phyloP scores from a whole-genome alignment of 2,797 vertebrate genomes.

The Aldrovandia affinis region DNA sequence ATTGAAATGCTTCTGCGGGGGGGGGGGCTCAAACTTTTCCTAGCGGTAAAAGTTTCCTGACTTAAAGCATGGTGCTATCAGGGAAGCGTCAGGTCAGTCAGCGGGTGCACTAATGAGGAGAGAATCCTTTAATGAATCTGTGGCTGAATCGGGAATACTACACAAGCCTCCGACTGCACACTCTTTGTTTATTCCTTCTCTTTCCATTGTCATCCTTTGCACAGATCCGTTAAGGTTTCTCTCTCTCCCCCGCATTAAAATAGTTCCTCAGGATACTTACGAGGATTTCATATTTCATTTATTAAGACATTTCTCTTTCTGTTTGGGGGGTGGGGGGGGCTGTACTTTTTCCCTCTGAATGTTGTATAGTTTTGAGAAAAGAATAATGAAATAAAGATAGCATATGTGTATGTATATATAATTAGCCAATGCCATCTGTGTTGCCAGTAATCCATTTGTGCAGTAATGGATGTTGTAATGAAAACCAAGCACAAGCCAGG shows the following conservation, averaged over 20 bases:
- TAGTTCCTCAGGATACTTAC: too few species aligned
- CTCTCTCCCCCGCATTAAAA: neutral
- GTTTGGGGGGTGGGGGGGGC: too few species aligned
- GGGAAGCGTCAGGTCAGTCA: neutral
- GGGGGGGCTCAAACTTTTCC: neutral
- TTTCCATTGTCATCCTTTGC: constrained; percentile 55
- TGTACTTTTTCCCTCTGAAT: constrained; percentile 48
- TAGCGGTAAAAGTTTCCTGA: neutral
- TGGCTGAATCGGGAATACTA: neutral
- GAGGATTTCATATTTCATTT: too few species aligned
- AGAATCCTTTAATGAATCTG: neutral
- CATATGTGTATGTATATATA: constrained; percentile 46
- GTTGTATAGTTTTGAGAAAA: constrained; percentile 49
- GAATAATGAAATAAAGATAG: constrained; percentile 55
- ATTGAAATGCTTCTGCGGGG: neutral
- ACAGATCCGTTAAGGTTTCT: constrained; percentile 13
- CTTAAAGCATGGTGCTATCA: neutral
- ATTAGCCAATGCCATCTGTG: constrained; percentile 56
- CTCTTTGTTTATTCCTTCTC: constrained; percentile 39
- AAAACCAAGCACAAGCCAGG: constrained; percentile 47
- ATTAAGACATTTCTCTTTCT: too few species aligned
- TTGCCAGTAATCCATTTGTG: constrained; percentile 53
- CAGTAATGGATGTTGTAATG: constrained; percentile 57
- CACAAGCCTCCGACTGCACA: neutral
- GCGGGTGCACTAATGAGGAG: neutral